Evolutionary conservation across 2,888 invertebrate species (phyloP), one percentile per base, ranked within the genome.

Genomic region (Drosophila gaucha): DNA sequence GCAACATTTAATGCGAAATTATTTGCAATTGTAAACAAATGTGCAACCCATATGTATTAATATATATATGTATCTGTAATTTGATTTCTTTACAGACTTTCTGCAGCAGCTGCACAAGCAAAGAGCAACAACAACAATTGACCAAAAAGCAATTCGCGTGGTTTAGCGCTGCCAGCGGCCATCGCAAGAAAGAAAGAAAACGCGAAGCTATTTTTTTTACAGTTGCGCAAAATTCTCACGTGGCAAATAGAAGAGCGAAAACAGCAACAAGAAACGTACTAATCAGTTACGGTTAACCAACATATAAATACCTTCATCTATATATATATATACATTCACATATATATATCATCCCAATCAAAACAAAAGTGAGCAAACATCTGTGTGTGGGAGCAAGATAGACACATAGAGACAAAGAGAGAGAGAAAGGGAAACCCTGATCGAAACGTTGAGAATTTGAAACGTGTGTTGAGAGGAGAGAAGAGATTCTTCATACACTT

Each of bases 181-280:
- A 74, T 70, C 67, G 76, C 74, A 75, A 63, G 64, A 67, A 63
- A 36, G 20, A 12, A 22, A 22, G 22, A 24, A 22, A 39, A n/a
- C 22, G 77, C 65, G 24, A 69, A 67, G 28, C 51, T 6, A 69
- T 50, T 77, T 66, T 59, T 50, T 60, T 54, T 57, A 44, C 67
- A 80, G 65, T 77, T 68, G 62, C 66, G 56, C 57, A 49, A 80
- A 58, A 41, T 60, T 77, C 73, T 78, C 73, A 80, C 77, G 80
- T 78, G 77, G 77, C 78, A 77, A 55, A 36, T 51, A 60, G 41
- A 51, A 51, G 31, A 50, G 41, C n/a, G 16, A 69, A 26, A 22
- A 30, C 6, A 36, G 28, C 28, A 52, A 44, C 41, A 38, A 30
- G 20, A 63, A 47, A 49, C 18, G 41, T 14, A 52, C 38, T 38